Evolutionary conservation across 2,113 vertebrate species (phyloP), one percentile per base, ranked within the genome.

Genomic region (Zeus faber): DNA sequence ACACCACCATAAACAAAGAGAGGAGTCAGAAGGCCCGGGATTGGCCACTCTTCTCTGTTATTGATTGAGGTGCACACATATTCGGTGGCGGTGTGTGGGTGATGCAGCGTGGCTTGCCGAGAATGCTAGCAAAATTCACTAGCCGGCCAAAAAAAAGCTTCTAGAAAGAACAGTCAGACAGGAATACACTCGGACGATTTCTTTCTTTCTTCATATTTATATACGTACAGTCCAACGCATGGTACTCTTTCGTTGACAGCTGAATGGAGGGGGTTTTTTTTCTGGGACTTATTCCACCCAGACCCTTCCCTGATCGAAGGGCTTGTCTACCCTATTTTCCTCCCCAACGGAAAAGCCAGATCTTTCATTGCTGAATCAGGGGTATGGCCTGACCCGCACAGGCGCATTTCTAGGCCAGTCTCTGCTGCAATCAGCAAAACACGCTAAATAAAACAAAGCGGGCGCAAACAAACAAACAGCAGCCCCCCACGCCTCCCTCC

Each of bases 1-100:
- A 84, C 72, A n/a, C 64, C 80, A 3, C 81, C 82, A 83, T 79
- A 81, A 71, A 79, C 79, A 82, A 66, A 72, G 74, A 84, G 87
- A 86, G 74, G 82, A 85, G 80, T 82, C 65, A 82, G 77, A 76
- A 81, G 69, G 72, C 64, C 79, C 20, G 57, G 64, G 76, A 77
- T 63, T 9, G 68, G 48, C 54, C 54, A 68, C 74, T 83, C 79
- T 72, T 70, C 69, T 55, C 66, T 63, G 31, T 16, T 83, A 87
- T 83, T 70, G 83, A 88, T 80, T 83, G 77, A 40, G 76, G 74
- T 71, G 72, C 40, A 76, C 62, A 67, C 65, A 66, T 47, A 67
- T 73, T 78, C 64, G 67, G 58, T 47, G 45, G 83, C 54, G 79
- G 68, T 53, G 76, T 75, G 86, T 83, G 76, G 85, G 84, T 66